phyloP scores from a whole-genome alignment of 2,888 invertebrate species.

The Lithodes maja region DNA sequence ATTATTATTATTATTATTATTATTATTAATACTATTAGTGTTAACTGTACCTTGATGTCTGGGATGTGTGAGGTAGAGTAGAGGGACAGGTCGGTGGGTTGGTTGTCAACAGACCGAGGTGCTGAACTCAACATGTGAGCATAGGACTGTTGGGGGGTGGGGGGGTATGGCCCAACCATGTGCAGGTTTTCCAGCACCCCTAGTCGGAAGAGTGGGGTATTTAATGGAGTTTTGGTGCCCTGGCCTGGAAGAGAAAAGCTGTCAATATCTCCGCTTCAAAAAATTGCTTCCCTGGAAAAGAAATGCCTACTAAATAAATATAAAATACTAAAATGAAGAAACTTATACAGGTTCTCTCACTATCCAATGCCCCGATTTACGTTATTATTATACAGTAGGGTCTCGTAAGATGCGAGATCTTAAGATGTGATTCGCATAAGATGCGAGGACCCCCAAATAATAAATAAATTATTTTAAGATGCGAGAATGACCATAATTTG shows the following conservation, averaged over 20 bases:
- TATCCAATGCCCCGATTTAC: too few species aligned
- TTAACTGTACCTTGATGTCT: conserved; percentile 50
- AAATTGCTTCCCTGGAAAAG: too few species aligned
- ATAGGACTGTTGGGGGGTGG: conserved; percentile 60
- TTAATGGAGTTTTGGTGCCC: conserved; percentile 56
- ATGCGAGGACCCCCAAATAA: too few species aligned
- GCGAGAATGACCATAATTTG: too few species aligned
- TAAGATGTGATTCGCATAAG: too few species aligned
- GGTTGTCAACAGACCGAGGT: conserved; percentile 43
- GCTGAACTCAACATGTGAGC: conserved; percentile 63
- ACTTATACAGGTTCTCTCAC: too few species aligned
- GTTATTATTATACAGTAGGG: too few species aligned
- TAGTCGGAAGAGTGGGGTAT: conserved; percentile 55
- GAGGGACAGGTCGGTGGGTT: conserved; percentile 62
- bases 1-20: too few species aligned
- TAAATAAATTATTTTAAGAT: too few species aligned
- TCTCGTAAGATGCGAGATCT: too few species aligned
- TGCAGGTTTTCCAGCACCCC: conserved; percentile 66
- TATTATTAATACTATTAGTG: not conserved
- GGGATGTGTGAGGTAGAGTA: conserved; percentile 48
- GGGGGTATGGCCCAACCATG: conserved; percentile 64
- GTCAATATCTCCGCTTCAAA: too few species aligned
- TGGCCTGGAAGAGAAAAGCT: conserved; percentile 37
- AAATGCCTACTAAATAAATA: not conserved
- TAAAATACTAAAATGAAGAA: not conserved